These are phyloP conservation scores for Gadopsis bispinosus DNA, from an alignment of 2,797 vertebrate genomes.

Conservation along the genomic window DNA sequence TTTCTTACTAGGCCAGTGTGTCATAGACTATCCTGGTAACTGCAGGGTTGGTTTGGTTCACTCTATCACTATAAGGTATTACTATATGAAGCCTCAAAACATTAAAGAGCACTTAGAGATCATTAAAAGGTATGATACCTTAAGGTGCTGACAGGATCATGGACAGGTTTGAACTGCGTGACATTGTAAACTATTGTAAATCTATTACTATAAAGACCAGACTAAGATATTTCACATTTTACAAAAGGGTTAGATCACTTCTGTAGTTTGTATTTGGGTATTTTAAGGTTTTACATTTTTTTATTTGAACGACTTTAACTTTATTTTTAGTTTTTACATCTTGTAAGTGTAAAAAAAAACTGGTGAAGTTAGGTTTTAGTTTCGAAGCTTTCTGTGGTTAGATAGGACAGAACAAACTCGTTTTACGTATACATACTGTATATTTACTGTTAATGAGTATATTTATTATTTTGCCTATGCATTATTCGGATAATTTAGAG, in stretches of 20 bases:
- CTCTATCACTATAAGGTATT: background rate
- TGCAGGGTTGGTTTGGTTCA: background rate
- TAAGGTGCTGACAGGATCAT: conserved; percentile 20
- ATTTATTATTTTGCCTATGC: background rate
- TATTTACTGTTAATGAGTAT: background rate
- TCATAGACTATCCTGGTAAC: background rate
- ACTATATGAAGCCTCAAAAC: background rate
- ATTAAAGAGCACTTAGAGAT: conserved; percentile 9
- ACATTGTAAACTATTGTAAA: background rate
- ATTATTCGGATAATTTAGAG: background rate
- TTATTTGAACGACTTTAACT: background rate
- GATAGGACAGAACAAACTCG: background rate
- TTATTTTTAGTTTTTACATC: background rate
- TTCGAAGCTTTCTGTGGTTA: background rate
- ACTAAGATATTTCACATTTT: background rate
- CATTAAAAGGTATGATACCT: conserved; percentile 14
- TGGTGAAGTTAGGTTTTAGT: background rate
- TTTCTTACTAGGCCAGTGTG: background rate
- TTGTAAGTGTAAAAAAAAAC: background rate
- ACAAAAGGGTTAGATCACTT: background rate
- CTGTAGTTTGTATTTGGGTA: background rate
- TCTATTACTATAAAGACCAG: background rate
- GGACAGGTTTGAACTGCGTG: background rate
- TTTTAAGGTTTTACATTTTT: background rate
- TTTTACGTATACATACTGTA: background rate